Evolutionary conservation across 2,888 invertebrate species (phyloP), one percentile per base, ranked within the genome.

Genomic region (Opisthograptis luteolata): DNA sequence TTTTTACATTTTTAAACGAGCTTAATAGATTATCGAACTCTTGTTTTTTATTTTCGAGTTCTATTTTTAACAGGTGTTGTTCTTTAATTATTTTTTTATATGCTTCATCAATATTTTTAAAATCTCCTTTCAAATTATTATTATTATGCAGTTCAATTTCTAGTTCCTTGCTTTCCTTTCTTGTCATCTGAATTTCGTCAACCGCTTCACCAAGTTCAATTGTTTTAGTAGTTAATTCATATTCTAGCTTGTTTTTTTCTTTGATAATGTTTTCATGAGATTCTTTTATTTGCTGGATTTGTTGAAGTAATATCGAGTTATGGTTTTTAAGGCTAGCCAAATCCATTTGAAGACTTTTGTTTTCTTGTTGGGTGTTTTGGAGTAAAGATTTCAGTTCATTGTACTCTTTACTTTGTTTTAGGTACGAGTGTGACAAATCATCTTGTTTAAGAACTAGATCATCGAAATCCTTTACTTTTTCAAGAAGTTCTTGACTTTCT

Each of bases 401-500:
- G 44, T 65, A 71, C 20, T 75, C 66, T 45, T 64, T 54, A 36
- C 45, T 41, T 54, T 71, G 61, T 25, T 53, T 36, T 53, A 71
- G 66, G 20, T 70, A 63, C 2, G 64, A 57, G 36, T 68, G 67
- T 9, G 62, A 49, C 1, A 73, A 43, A 40, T 74, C 66, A 15
- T 68, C 60, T 55, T 73, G 69, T 53, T 61, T 66, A 40, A 66
- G 56, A 19, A 70, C 34, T 2, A 69, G 43, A 7, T 73, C 60
- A 49, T 76, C 67, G 47, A 73, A 76, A 55, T 73, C 63, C 62
- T 74, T 79, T 2, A 81, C 62, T 60, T 73, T 81, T 45, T 77
- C 60, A 9, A 85, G 52, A 48, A 87, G 53, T 48, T 82, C 79
- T 53, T 75, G 62, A 59, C 86, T 87, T 65, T 88, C 84, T 58